A percentile compares a stretch with the other conserved stretches of the same genome.
phyloP scores from a whole-genome alignment of 1,140 invertebrate species.

The Zaprionus lachaisei region DNA sequence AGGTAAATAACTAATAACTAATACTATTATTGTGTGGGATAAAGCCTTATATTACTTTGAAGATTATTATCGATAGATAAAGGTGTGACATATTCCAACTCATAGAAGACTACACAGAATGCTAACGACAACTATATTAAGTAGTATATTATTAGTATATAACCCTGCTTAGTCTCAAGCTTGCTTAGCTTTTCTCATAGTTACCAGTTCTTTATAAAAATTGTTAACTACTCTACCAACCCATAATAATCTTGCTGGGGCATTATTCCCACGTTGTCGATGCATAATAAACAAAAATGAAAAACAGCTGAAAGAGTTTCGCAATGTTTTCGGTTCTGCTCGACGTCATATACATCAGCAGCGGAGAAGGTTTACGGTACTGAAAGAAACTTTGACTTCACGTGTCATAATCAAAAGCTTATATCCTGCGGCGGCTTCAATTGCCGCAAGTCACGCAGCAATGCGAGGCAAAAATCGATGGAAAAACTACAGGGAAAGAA shows the following conservation, averaged over 20 bases:
- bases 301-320: background rate
- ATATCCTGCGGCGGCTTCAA: conserved; percentile 73
- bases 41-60: too few species aligned
- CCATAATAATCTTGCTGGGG: background rate
- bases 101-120: too few species aligned
- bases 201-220: background rate
- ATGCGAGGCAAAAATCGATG: conserved; percentile 61
- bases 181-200: background rate
- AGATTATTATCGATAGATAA: too few species aligned
- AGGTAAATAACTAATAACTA: too few species aligned
- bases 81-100: too few species aligned
- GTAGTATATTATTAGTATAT: too few species aligned
- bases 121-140: too few species aligned
- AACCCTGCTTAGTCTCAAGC: too few species aligned
- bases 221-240: background rate
- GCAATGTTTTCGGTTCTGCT: background rate
- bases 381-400: conserved; percentile 34
- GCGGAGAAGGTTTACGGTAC: background rate
- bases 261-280: too few species aligned
- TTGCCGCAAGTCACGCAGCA: conserved; percentile 58
- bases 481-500: conserved; percentile 24
- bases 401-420: conserved; percentile 79
- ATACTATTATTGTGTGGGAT: too few species aligned
- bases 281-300: background rate
- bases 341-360: background rate